Conservation (phyloP, 2,888 invertebrate genomes). For the Dione vanillae region DNA sequence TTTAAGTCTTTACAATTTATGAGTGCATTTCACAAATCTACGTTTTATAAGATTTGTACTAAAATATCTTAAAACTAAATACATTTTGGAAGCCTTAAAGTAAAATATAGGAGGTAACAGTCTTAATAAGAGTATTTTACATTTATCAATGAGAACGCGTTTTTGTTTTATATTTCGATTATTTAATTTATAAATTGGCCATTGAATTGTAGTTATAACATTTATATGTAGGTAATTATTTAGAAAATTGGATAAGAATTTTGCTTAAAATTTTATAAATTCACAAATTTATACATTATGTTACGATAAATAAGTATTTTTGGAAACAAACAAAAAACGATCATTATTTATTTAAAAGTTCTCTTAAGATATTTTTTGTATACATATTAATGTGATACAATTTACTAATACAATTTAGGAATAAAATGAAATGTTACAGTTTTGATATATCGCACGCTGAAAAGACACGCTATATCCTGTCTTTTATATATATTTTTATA, state of each 20-base stretch:
- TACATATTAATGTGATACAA: not conserved
- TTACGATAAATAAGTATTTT: not conserved
- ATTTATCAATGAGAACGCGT: not conserved
- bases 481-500: too few species aligned
- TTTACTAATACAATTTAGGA: too few species aligned
- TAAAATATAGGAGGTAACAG: conserved; percentile 43
- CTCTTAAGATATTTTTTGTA: too few species aligned
- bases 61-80: conserved; percentile 34
- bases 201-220: not conserved
- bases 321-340: too few species aligned
- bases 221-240: conserved; percentile 5
- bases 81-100: conserved; percentile 45
- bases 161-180: not conserved
- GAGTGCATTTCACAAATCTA: conserved; percentile 16
- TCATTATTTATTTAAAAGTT: too few species aligned
- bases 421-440: not conserved
- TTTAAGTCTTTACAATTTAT: conserved; percentile 19
- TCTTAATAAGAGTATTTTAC: conserved; percentile 38
- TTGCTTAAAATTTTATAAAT: conserved; percentile 14
- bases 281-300: conserved; percentile 7
- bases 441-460: not conserved
- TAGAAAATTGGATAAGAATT: conserved; percentile 1
- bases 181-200: not conserved
- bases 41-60: conserved; percentile 28
- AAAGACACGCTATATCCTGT: too few species aligned